A percentile compares a stretch with the other conserved stretches of the same genome.
Conservation (phyloP, 2,888 invertebrate species). For the Drosophila meridiana region DNA sequence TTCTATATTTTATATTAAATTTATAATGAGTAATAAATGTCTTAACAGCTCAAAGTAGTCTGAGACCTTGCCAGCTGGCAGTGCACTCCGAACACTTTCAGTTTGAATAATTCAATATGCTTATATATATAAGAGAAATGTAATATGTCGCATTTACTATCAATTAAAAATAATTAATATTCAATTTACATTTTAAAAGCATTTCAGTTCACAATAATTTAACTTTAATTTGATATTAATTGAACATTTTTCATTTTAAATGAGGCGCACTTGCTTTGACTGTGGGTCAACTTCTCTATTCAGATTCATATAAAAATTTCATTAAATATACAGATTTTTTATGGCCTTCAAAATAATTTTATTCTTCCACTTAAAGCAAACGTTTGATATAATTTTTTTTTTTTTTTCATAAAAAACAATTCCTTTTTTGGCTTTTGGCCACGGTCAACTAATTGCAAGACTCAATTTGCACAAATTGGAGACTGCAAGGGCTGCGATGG, state of each 20-base stretch:
- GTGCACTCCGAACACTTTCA: not conserved
- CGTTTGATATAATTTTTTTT: not conserved
- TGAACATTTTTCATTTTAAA: not conserved
- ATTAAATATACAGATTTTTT: not conserved
- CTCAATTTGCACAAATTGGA: slow-evolving; percentile 68
- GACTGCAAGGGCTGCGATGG: slow-evolving; percentile 3
- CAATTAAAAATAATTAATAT: slow-evolving; percentile 5
- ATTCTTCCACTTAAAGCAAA: not conserved
- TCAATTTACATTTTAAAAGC: slow-evolving; percentile 1
- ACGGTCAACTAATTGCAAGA: slow-evolving; percentile 59
- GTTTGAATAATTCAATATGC: not conserved
- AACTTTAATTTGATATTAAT: not conserved
- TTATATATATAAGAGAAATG: not conserved
- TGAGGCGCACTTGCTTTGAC: not conserved
- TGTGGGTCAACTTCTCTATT: not conserved
- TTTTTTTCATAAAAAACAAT: slow-evolving; percentile 3
- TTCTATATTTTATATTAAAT: not conserved
- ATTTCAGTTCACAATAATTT: not conserved
- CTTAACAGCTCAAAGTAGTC: not conserved
- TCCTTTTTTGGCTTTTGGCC: slow-evolving; percentile 14
- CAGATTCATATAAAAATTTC: not conserved
- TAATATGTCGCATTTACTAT: not conserved
- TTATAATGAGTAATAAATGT: not conserved
- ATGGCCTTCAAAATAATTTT: not conserved
- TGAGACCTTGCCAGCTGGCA: not conserved